phyloP scores from a whole-genome alignment of 2,113 vertebrate genomes.

The Tamias sibiricus region DNA sequence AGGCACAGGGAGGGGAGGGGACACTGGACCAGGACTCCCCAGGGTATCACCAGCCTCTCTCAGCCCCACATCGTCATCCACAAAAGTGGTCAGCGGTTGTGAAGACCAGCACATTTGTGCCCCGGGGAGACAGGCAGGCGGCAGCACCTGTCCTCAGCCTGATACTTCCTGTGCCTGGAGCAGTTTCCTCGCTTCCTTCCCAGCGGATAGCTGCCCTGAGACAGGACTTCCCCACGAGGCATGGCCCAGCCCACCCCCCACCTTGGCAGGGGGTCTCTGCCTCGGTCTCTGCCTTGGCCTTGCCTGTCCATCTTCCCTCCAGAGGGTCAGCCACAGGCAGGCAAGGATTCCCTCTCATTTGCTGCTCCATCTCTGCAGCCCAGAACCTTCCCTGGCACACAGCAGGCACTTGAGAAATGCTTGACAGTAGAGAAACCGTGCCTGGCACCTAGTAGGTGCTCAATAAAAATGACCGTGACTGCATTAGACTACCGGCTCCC shows the following conservation, averaged over 20 bases:
- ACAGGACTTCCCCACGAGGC: not conserved
- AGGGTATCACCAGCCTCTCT: not conserved
- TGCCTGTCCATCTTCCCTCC: not conserved
- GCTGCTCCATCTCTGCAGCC: not conserved
- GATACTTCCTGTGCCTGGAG: not conserved
- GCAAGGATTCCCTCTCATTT: not conserved
- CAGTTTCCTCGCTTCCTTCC: not conserved
- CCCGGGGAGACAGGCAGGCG: accelerated
- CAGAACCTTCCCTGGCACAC: not conserved
- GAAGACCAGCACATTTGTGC: not conserved
- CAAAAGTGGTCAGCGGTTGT: not conserved
- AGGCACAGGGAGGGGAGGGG: not conserved
- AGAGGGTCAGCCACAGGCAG: not conserved
- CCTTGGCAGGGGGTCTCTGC: no score
- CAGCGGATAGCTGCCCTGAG: not conserved
- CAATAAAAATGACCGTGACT: not conserved
- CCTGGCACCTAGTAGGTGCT: not conserved
- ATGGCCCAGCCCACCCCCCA: no score
- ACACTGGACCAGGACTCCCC: not conserved
- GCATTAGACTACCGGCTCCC: not conserved
- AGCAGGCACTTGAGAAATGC: not conserved
- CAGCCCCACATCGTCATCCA: not conserved
- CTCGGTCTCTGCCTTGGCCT: no score
- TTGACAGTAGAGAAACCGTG: not conserved
- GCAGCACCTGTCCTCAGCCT: no score